Base-by-base conservation (phyloP, 2,888 invertebrate genomes). In the Drosophila meridiana region DNA sequence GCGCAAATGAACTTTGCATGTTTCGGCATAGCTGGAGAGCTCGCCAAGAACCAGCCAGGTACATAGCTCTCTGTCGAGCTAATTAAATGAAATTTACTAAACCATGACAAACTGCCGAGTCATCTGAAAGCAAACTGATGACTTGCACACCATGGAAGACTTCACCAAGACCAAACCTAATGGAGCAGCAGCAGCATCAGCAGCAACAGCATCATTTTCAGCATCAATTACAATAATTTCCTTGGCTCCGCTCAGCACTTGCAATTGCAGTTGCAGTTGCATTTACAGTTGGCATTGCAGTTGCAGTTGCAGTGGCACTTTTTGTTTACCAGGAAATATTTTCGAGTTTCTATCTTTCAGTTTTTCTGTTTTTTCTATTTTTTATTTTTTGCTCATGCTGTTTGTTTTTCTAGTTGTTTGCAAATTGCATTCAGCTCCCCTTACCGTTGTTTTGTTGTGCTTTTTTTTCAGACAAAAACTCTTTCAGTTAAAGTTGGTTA, bases 171-270 rank as follows among this genome's bases (percentile, higher is more conserved):
- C 62, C 66, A 66, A 56, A 42, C 47, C 43, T 67, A 73, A 58
- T 59, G 28, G n/a, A 47, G 4, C 47, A 62, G 62, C 69, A 78
- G 68, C 83, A 61, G 14, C 42, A 47, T 3, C 47, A 62, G 62
- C 69, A 78, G 68, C 83, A 66, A 4, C 40, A 66, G 42, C 56
- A 65, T 60, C 36, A 71, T 86, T 80, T 86, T 73, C 73, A 87
- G 78, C 73, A 72, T 78, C 89, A 89, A 84, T 84, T 87, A 82
- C 68, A 30, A 66, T 69, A 74, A 74, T 82, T 84, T 73, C 66
- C 40, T 63, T 52, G 20, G 30, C 32, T 38, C 69, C 55, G 36
- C 55, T 28, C 42, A 7, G 63, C 34, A 59, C 20, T 48, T 45
- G 36, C 63, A 50, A 13, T 34, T 43, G 47, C 32, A 38, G 9